Percentiles rank a stretch among this genome's conserved stretches.
These are phyloP conservation scores for Suillia variegata DNA, from an alignment of 2,888 invertebrate genomes.

Conservation along the genomic window DNA sequence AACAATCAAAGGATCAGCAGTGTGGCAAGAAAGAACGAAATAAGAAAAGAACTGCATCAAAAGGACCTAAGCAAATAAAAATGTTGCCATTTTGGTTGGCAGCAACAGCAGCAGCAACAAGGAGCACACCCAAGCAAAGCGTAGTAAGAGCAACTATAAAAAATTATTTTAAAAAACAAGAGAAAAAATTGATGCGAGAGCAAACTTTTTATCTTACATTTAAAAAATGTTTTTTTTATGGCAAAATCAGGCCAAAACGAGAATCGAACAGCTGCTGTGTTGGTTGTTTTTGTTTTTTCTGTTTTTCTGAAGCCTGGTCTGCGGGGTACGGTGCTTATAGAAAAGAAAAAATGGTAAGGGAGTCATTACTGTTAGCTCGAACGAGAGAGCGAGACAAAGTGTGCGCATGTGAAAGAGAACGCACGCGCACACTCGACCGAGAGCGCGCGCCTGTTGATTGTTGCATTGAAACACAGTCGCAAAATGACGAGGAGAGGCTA, in stretches of 20 bases:
- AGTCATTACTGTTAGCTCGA: slow-evolving; percentile 1
- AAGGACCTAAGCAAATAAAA: slow-evolving; percentile 37
- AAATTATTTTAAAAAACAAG: not conserved
- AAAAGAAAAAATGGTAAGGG: slow-evolving; percentile 12
- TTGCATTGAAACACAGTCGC: slow-evolving; percentile 27
- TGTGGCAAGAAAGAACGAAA: not conserved
- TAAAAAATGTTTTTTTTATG: too few species aligned
- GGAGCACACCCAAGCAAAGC: slow-evolving; percentile 29
- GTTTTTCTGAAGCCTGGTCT: too few species aligned
- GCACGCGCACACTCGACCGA: too few species aligned
- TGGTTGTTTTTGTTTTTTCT: slow-evolving; percentile 30
- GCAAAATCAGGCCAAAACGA: not conserved
- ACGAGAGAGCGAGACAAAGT: slow-evolving; percentile 13
- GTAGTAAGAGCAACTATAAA: slow-evolving; percentile 15
- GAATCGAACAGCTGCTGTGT: too few species aligned
- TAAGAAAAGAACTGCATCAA: not conserved
- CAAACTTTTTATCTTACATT: too few species aligned
- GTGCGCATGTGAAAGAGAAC: slow-evolving; percentile 17
- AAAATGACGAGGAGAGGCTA: slow-evolving; percentile 42
- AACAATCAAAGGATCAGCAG: too few species aligned
- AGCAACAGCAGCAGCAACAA: too few species aligned
- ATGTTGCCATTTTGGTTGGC: slow-evolving; percentile 47
- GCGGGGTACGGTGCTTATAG: too few species aligned
- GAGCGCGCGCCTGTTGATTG: slow-evolving; percentile 16
- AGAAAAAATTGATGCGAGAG: too few species aligned